These are phyloP conservation scores for Jacana jacana DNA, from an alignment of 2,113 vertebrate genomes.

Conservation along the genomic window DNA sequence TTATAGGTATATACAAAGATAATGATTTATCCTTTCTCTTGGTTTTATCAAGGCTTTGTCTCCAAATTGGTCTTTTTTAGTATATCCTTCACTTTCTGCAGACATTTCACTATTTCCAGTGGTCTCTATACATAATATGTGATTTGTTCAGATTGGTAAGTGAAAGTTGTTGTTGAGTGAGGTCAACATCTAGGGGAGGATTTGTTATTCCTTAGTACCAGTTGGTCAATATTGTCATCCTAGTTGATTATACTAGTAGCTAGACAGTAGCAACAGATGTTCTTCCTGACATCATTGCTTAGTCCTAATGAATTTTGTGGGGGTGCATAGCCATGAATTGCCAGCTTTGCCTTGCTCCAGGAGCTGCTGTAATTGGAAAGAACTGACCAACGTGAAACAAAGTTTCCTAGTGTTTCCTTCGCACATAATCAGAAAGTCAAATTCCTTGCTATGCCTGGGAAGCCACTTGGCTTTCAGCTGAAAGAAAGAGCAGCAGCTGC, in stretches of 20 bases:
- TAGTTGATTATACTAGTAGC: background rate
- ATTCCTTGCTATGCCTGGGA: conserved; percentile 4
- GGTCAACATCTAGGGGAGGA: background rate
- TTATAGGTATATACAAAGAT: background rate
- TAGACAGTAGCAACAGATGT: background rate
- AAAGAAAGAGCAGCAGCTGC: conserved; percentile 18
- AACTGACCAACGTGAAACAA: background rate
- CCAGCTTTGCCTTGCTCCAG: background rate
- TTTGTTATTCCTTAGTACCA: background rate
- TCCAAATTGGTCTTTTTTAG: background rate
- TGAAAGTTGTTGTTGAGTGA: background rate
- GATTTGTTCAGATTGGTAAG: background rate
- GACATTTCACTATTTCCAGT: background rate
- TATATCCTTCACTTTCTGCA: background rate
- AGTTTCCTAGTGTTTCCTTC: conserved; percentile 6
- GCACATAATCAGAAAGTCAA: background rate
- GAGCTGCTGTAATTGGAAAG: background rate
- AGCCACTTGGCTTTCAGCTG: background rate
- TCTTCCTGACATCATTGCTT: background rate
- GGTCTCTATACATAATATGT: background rate
- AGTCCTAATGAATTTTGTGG: background rate
- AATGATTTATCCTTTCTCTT: background rate
- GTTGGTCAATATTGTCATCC: background rate
- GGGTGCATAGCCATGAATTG: background rate
- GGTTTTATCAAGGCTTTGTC: background rate